Base-by-base conservation (phyloP, 2,797 vertebrate genomes). In the Caiman crocodilus region DNA sequence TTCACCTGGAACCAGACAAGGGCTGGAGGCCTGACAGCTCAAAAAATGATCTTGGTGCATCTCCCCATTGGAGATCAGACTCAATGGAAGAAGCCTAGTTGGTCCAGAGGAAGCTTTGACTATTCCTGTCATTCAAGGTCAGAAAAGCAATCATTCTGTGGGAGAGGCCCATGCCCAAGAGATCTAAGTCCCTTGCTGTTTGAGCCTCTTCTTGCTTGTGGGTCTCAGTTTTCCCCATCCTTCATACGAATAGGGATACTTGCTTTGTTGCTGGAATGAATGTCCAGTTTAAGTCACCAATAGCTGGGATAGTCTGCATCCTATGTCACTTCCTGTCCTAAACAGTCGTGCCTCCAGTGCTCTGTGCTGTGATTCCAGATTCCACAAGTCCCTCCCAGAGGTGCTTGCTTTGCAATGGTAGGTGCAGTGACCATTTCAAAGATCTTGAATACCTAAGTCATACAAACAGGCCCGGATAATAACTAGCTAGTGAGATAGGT, bases 181-280 rank as follows among this genome's bases (percentile, higher is more conserved):
- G 69, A 71, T 12, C 32, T 6, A n/a, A 65, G 64, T 18, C 64
- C 30, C 65, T 25, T 42, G 69, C 35, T 7, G 69, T 15, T 32
- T 71, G 69, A 7, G 7, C 35, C 6, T 26, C 21, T 32, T 20
- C 35, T 35, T 25, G 50, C 25, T 74, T 14, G 5, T 11, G 16
- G 89, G 85, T 85, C 94, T 96, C 89, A 71, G 87, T 94, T 94
- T 96, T 87, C 88, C 84, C 75, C 6, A 18, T 16, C 42, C 21
- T 25, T 23, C 25, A 42, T 42, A 35, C 42, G 13, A 71, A 21
- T 71, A 42, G 42, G 14, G 13, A 42, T 8, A 71, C 32, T 30
- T 67, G 20, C 30, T 71, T 71, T 71, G 67, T 42, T 42, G 32
- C 35, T 7, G 2, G 14, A 23, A 21, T 23, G 21, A 71, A 42